phyloP scores from a whole-genome alignment of 1,140 invertebrate species.

The Ceratina japonica region DNA sequence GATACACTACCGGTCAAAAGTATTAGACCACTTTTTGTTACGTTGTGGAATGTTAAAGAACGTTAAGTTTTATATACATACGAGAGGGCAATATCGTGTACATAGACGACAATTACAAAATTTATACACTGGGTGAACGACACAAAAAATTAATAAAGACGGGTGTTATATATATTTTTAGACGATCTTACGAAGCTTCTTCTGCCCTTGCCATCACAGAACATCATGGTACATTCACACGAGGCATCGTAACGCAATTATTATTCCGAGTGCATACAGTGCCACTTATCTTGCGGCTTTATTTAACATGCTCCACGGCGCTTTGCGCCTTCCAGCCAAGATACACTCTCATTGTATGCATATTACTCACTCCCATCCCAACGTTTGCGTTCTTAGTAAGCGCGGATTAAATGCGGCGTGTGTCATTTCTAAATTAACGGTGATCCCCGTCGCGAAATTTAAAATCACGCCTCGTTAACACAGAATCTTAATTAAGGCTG shows the following conservation, averaged over 20 bases:
- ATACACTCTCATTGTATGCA: constrained; percentile 32
- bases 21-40: too few relatives aligned
- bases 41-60: too few relatives aligned
- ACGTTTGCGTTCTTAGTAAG: constrained; percentile 17
- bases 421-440: constrained; percentile 15
- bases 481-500: neutral
- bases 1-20: too few relatives aligned
- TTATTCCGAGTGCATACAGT: constrained; percentile 43
- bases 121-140: too few relatives aligned
- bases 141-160: too few relatives aligned
- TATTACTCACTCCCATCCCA: constrained; percentile 27
- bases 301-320: constrained; percentile 25
- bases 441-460: too few relatives aligned
- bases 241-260: constrained; percentile 34
- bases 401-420: neutral
- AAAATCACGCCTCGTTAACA: neutral
- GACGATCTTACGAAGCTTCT: neutral
- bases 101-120: too few relatives aligned
- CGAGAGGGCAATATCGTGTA: too few relatives aligned
- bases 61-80: too few relatives aligned
- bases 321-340: constrained; percentile 14
- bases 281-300: constrained; percentile 43
- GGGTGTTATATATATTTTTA: too few relatives aligned
- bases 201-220: constrained; percentile 5
- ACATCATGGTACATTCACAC: constrained; percentile 16